Conservation (phyloP, 2,888 invertebrate genomes). For the Idaea straminata region DNA sequence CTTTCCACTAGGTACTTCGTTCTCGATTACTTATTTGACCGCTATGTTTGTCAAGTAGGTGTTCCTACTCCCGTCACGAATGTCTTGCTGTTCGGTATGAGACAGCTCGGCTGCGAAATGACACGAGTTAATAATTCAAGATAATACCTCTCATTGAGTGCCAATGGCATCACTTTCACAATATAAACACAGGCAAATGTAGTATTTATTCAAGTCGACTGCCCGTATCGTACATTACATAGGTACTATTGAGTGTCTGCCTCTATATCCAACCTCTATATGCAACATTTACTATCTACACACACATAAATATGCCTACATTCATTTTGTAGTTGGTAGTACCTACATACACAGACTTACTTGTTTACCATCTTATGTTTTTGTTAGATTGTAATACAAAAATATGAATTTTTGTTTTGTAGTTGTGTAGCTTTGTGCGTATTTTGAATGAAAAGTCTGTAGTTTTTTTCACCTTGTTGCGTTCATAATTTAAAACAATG, state of each 20-base stretch:
- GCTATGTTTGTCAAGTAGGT: background rate
- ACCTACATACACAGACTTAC: background rate
- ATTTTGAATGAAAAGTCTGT: background rate
- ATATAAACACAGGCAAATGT: conserved; percentile 29
- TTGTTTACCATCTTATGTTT: conserved; percentile 2
- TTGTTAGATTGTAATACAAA: background rate
- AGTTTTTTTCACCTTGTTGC: background rate
- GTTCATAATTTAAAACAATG: conserved; percentile 12
- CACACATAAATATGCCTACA: conserved; percentile 9
- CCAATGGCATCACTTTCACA: conserved; percentile 45
- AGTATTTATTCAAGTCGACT: conserved; percentile 31
- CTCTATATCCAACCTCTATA: background rate
- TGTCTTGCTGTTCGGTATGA: conserved; percentile 42
- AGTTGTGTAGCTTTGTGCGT: background rate
- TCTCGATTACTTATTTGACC: too few species aligned
- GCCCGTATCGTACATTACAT: conserved; percentile 29
- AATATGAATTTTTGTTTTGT: background rate
- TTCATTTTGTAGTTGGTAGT: background rate
- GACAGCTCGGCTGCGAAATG: conserved; percentile 32
- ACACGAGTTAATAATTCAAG: conserved; percentile 56
- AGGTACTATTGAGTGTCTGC: conserved; percentile 10
- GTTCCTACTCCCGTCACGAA: conserved; percentile 53
- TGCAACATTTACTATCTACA: conserved; percentile 5
- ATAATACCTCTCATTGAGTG: conserved; percentile 62
- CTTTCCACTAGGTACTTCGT: too few species aligned